A percentile compares a stretch with the other conserved stretches of the same genome.
Evolutionary conservation across 2,797 vertebrate species (phyloP).

Genomic region (Halcyon chelicuti): DNA sequence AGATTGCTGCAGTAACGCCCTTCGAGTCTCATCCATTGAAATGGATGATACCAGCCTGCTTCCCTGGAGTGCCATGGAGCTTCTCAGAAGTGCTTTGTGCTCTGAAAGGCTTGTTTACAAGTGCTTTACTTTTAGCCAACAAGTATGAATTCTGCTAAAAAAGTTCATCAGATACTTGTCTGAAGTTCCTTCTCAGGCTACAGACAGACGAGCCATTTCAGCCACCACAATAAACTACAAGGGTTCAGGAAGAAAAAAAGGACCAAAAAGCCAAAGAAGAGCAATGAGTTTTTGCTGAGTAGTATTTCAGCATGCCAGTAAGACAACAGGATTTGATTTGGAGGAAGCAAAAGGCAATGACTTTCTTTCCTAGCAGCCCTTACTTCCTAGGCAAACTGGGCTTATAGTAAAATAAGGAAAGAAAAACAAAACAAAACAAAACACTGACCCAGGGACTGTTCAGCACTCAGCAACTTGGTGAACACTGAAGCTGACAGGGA

Average conservation of each 20-base stretch:
- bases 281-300: not conserved
- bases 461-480: not conserved
- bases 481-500: not conserved
- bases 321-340: not conserved
- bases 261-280: not conserved
- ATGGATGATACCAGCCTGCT: not conserved
- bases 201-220: not conserved
- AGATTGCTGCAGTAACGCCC: not conserved
- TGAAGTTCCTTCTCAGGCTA: not conserved
- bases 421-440: not conserved
- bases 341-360: not conserved
- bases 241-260: not conserved
- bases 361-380: not conserved
- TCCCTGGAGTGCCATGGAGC: not conserved
- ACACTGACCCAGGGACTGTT: not conserved
- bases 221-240: not conserved
- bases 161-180: not conserved
- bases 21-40: not conserved
- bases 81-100: not conserved
- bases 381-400: not conserved
- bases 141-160: not conserved
- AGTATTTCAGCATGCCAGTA: not conserved
- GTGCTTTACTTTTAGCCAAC: not conserved
- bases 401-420: not conserved
- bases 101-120: not conserved